A percentile compares a stretch with the other conserved stretches of the same genome.
Evolutionary conservation across 2,113 vertebrate genomes (phyloP).

Genomic region (Myrmecophaga tridactyla): DNA sequence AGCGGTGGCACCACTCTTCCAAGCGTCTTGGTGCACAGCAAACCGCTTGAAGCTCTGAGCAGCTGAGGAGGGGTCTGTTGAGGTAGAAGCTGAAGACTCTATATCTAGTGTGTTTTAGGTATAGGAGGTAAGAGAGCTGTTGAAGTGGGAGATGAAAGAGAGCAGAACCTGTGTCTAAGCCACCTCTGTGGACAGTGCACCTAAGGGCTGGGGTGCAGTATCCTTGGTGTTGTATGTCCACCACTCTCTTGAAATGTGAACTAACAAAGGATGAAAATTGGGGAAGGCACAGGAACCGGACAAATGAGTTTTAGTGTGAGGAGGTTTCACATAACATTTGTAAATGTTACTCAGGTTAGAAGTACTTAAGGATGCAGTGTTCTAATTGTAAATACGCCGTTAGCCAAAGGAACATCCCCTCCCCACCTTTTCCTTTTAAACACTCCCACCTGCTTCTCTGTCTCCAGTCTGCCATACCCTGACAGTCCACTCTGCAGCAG

Average conservation of each 20-base stretch:
- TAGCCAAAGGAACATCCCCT: constrained; percentile 77
- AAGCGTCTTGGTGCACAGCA: constrained; percentile 76
- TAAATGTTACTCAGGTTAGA: constrained; percentile 83
- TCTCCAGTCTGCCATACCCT: background rate
- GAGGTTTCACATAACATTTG: constrained; percentile 78
- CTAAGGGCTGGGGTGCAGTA: background rate
- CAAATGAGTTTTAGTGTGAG: constrained; percentile 47
- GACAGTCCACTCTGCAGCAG: background rate
- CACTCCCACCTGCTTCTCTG: constrained; percentile 32
- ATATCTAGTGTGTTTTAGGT: background rate
- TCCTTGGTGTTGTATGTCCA: background rate
- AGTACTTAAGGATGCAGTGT: constrained; percentile 73
- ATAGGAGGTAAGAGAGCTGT: background rate
- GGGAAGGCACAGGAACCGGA: constrained; percentile 48
- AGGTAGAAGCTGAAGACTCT: background rate
- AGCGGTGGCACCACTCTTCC: constrained; percentile 66
- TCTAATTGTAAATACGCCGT: constrained; percentile 77
- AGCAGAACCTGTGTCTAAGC: background rate
- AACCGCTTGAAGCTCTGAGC: constrained; percentile 57
- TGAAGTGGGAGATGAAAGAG: background rate
- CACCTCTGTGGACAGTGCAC: constrained; percentile 2
- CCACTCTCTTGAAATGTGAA: background rate
- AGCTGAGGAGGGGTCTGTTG: constrained; percentile 55
- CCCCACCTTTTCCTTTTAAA: constrained; percentile 15
- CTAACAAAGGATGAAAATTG: background rate